These are phyloP conservation scores for Pseudolycoriella hygida DNA, from an alignment of 2,888 invertebrate genomes.

Conservation along the genomic window DNA sequence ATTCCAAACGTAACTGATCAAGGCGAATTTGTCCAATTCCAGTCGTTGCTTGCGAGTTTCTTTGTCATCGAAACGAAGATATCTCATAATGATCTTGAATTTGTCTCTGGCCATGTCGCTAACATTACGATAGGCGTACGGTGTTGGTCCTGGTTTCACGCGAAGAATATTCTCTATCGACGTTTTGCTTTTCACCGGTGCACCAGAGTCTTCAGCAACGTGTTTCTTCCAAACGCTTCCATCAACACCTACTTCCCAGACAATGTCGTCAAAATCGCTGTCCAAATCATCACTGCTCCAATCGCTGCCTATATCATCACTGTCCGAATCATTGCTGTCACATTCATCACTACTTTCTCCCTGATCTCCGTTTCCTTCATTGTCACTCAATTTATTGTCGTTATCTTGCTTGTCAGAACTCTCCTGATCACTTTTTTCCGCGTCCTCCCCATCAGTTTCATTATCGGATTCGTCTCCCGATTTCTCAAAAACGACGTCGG, in stretches of 20 bases:
- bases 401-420: too few relatives aligned
- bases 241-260: constrained; percentile 2
- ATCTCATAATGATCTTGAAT: constrained; percentile 14
- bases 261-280: too few relatives aligned
- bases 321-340: too few relatives aligned
- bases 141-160: constrained; percentile 6
- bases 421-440: too few relatives aligned
- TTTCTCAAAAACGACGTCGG: too few relatives aligned
- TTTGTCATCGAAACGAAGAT: constrained; percentile 13
- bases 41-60: constrained; percentile 11
- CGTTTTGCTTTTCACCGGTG: constrained; percentile 1
- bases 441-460: too few relatives aligned
- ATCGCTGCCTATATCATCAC: too few relatives aligned
- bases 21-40: constrained; percentile 13
- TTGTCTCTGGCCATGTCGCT: constrained; percentile 11
- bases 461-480: too few relatives aligned
- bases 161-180: constrained; percentile 8
- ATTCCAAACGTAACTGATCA: constrained; percentile 14
- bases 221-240: constrained; percentile 11
- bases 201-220: background rate
- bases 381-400: too few relatives aligned
- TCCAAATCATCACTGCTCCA: too few relatives aligned
- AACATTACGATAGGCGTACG: constrained; percentile 11
- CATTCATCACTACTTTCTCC: too few relatives aligned
- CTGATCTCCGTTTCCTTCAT: too few relatives aligned